Percentiles rank a stretch among this genome's conserved stretches.
Evolutionary conservation across 1,140 invertebrate genomes (phyloP).

Genomic region (Lordiphosa clarofinis): DNA sequence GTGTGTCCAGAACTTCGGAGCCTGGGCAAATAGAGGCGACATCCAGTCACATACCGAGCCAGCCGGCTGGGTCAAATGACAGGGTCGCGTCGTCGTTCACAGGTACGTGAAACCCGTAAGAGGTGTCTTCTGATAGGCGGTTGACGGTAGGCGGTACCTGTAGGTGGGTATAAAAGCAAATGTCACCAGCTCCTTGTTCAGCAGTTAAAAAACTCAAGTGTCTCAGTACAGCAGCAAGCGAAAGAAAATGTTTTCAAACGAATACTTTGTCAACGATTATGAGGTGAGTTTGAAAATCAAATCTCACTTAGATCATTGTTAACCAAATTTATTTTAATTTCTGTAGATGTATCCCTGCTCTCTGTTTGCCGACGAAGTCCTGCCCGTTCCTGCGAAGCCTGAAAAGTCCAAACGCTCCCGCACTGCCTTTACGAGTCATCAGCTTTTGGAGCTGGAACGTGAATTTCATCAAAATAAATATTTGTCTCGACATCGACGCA

Average conservation of each 20-base stretch:
- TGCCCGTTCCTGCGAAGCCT: neutral
- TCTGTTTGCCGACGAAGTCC: conserved; percentile 1
- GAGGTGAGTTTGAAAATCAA: conserved; percentile 12
- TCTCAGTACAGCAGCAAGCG: conserved; percentile 28
- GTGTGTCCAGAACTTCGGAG: conserved; percentile 11
- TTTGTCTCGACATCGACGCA: conserved; percentile 88
- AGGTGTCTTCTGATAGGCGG: conserved; percentile 2
- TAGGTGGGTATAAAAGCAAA: conserved; percentile 50
- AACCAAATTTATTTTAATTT: neutral
- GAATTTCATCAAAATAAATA: conserved; percentile 85
- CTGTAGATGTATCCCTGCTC: conserved; percentile 12
- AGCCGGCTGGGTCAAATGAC: conserved; percentile 16
- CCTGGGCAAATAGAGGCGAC: conserved; percentile 15
- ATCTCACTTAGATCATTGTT: neutral
- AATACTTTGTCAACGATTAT: conserved; percentile 11
- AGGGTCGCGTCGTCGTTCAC: conserved; percentile 21
- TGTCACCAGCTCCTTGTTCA: conserved; percentile 15
- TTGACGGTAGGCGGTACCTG: conserved; percentile 31
- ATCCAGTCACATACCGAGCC: conserved; percentile 5
- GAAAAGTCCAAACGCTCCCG: conserved; percentile 79
- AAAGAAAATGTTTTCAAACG: conserved; percentile 36
- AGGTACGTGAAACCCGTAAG: conserved; percentile 37
- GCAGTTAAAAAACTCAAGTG: conserved; percentile 58
- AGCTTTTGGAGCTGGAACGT: conserved; percentile 84
- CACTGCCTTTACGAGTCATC: conserved; percentile 89